phyloP scores from a whole-genome alignment of 2,888 invertebrate species.

The Seira musarum region DNA sequence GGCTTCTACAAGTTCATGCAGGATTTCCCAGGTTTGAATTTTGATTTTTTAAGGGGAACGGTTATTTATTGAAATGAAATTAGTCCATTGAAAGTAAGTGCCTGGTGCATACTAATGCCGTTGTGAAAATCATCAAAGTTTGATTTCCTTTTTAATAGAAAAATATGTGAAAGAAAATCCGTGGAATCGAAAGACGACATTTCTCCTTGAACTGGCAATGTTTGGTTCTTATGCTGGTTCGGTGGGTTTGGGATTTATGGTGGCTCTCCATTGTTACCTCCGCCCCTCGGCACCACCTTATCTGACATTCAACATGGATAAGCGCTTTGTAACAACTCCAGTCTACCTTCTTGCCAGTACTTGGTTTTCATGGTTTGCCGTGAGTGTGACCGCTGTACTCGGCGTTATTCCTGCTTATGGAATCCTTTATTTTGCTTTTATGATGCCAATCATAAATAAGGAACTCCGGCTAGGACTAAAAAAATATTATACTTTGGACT shows the following conservation, averaged over 20 bases:
- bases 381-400: not conserved
- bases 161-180: not conserved
- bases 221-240: not conserved
- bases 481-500: not conserved
- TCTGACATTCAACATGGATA: not conserved
- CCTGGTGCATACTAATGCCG: not conserved
- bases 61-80: not conserved
- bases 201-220: not conserved
- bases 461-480: slow-evolving; percentile 1
- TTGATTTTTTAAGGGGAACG: no score
- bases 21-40: slow-evolving; percentile 39
- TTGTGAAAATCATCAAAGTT: not conserved
- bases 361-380: not conserved
- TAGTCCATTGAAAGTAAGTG: no score
- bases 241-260: not conserved
- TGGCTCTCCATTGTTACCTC: not conserved
- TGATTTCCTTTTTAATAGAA: not conserved
- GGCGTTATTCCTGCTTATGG: not conserved
- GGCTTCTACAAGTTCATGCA: not conserved
- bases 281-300: not conserved
- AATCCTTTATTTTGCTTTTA: not conserved
- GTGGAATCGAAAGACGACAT: not conserved
- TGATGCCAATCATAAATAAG: not conserved
- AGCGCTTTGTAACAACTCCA: not conserved
- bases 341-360: not conserved